Evolutionary conservation across 2,797 vertebrate species (phyloP).

Genomic region (Huso huso): DNA sequence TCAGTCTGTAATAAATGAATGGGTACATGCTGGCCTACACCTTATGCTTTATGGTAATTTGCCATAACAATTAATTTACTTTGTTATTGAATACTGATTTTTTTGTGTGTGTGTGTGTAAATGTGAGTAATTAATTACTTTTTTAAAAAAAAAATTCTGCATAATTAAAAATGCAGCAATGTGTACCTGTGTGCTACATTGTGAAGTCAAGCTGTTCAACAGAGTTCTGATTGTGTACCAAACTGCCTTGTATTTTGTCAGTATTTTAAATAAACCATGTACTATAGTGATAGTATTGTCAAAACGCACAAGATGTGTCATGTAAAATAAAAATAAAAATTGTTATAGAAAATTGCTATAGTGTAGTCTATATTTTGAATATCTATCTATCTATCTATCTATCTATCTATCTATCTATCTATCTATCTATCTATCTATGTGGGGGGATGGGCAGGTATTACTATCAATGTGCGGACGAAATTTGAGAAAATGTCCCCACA

Average conservation of each 20-base stretch:
- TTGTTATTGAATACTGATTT: slow-evolving; percentile 46
- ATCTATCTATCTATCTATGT: too few relatives aligned
- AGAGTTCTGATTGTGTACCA: slow-evolving; percentile 52
- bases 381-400: too few relatives aligned
- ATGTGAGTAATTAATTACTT: slow-evolving; percentile 1
- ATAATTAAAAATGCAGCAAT: too few relatives aligned
- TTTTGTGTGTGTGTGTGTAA: slow-evolving; percentile 53
- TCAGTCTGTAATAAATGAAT: slow-evolving; percentile 28
- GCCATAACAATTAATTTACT: slow-evolving; percentile 40
- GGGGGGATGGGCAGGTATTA: too few relatives aligned
- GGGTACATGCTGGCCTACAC: slow-evolving; percentile 37
- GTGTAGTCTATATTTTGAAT: too few relatives aligned
- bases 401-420: too few relatives aligned
- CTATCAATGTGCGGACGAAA: too few relatives aligned
- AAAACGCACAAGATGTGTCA: slow-evolving; percentile 26
- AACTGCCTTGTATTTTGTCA: slow-evolving; percentile 67
- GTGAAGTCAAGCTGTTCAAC: slow-evolving; percentile 44
- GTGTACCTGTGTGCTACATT: slow-evolving; percentile 20
- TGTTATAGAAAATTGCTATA: too few relatives aligned
- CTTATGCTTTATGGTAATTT: slow-evolving; percentile 53
- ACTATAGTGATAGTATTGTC: slow-evolving; percentile 44
- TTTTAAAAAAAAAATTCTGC: slow-evolving; percentile 23
- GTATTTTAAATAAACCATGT: slow-evolving; percentile 63
- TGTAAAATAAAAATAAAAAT: slow-evolving; percentile 17
- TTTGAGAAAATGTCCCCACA: too few relatives aligned